These are phyloP conservation scores for Otolemur crassicaudatus DNA, from an alignment of 2,797 vertebrate genomes.

Conservation along the genomic window DNA sequence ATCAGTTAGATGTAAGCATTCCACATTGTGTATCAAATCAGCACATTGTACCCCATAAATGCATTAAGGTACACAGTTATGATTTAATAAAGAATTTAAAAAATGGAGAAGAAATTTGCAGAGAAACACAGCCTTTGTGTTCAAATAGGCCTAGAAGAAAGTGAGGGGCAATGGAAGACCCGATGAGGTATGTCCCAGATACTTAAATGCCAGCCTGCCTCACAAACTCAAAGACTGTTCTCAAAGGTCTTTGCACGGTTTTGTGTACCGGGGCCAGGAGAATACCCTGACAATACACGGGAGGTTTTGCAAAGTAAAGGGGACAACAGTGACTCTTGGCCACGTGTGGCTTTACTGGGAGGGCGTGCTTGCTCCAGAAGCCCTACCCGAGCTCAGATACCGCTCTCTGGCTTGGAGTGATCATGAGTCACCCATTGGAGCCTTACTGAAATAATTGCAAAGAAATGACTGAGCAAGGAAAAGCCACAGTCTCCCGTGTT, in stretches of 20 bases:
- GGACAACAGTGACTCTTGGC: neutral
- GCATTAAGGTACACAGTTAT: too few relatives aligned
- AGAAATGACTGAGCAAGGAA: neutral
- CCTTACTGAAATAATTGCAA: neutral
- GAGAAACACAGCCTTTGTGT: neutral
- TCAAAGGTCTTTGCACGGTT: neutral
- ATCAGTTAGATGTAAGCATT: too few relatives aligned
- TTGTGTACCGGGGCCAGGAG: neutral
- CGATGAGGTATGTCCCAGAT: neutral
- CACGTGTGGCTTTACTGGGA: neutral
- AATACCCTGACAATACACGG: neutral
- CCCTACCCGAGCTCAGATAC: neutral
- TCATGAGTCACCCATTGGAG: neutral
- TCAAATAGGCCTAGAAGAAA: neutral
- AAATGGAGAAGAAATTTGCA: conserved; percentile 1
- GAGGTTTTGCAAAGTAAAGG: neutral
- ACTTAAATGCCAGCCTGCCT: neutral
- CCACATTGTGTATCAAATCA: too few relatives aligned
- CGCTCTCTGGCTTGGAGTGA: neutral
- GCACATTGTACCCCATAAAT: too few relatives aligned
- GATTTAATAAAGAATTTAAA: neutral
- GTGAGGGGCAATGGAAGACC: neutral
- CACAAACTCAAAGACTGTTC: neutral
- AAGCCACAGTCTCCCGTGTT: rapidly evolving
- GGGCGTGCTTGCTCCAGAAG: neutral